A percentile compares a stretch with the other conserved stretches of the same genome.
Conservation (phyloP, 30 jellyfish, hydroid and myxozoan species). For the Phacellophora camtschatica region DNA sequence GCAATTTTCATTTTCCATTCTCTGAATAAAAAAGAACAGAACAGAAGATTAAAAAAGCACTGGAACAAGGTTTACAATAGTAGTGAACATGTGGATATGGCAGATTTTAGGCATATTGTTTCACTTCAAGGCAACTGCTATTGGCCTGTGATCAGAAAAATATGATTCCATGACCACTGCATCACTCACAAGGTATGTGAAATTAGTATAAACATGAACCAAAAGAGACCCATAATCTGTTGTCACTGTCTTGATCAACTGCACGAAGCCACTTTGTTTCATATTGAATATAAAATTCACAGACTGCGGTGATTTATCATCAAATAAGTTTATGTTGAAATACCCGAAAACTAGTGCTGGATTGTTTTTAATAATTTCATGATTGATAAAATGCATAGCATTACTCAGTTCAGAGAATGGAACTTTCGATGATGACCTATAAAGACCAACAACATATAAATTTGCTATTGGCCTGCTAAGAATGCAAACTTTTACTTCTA, state of each 20-base stretch:
- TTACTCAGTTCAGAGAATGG: not conserved
- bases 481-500: not conserved
- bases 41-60: not conserved
- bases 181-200: not conserved
- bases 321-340: not conserved
- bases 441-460: not conserved
- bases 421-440: conserved; percentile 3
- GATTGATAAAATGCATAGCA: not conserved
- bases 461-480: not conserved
- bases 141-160: not conserved
- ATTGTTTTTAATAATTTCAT: not conserved
- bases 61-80: not conserved
- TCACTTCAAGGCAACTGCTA: not conserved
- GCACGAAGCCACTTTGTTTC: not conserved
- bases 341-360: conserved; percentile 11
- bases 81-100: not conserved
- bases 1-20: not conserved
- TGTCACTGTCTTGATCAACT: not conserved
- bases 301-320: not conserved
- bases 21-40: not conserved
- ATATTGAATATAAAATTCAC: not conserved
- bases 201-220: not conserved
- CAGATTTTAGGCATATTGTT: not conserved
- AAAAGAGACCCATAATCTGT: not conserved
- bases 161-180: not conserved